These are phyloP conservation scores for Tetheella fluctuosa DNA, from an alignment of 2,888 invertebrate genomes.

Conservation along the genomic window DNA sequence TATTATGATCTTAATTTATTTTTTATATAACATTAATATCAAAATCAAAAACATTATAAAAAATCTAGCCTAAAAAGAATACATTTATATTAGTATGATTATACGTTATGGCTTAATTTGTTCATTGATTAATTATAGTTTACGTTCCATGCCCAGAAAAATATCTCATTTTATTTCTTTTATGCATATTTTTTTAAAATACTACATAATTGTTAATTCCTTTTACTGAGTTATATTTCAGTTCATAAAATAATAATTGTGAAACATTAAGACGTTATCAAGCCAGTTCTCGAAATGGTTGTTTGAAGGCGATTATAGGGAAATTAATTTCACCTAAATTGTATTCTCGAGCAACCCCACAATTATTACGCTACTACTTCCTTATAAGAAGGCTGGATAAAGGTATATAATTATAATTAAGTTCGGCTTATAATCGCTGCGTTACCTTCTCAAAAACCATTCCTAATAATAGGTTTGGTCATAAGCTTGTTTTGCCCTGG, in stretches of 20 bases:
- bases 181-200: background rate
- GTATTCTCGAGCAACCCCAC: constrained; percentile 21
- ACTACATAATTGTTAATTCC: background rate
- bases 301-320: constrained; percentile 10
- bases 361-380: constrained; percentile 21
- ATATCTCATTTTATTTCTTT: too few species aligned
- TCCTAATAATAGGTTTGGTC: constrained; percentile 6
- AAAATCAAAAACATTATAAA: too few species aligned
- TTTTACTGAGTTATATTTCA: background rate
- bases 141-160: too few species aligned
- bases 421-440: constrained; percentile 1
- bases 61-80: too few species aligned
- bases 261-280: background rate
- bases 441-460: constrained; percentile 2
- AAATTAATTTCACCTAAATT: constrained; percentile 22
- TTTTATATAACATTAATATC: too few species aligned
- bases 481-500: constrained; percentile 19
- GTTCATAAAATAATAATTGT: background rate
- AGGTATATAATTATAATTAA: constrained; percentile 15
- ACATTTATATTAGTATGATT: too few species aligned
- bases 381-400: constrained; percentile 21
- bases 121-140: too few species aligned
- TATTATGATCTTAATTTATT: too few species aligned
- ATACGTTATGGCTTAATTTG: too few species aligned
- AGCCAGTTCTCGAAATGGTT: background rate